A percentile compares a stretch with the other conserved stretches of the same genome.
These are phyloP conservation scores for Aphaenogaster floridana DNA, from an alignment of 1,140 invertebrate species.

Conservation along the genomic window DNA sequence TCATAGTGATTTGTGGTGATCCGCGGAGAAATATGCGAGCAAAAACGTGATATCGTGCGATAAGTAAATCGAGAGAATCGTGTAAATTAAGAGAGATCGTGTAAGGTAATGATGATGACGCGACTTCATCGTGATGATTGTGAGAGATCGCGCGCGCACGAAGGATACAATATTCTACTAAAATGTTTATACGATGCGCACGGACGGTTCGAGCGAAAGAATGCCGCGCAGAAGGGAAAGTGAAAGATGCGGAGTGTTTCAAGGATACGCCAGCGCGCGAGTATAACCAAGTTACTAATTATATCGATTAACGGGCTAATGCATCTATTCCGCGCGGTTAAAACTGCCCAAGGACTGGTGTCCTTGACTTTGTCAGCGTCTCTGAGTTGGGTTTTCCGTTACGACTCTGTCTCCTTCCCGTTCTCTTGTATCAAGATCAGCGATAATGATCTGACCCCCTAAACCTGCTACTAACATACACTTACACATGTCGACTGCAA, in stretches of 20 bases:
- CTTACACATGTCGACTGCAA: neutral
- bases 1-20: slow-evolving; percentile 30
- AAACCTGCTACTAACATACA: neutral
- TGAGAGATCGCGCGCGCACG: slow-evolving; percentile 42
- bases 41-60: slow-evolving; percentile 36
- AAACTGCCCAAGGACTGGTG: slow-evolving; percentile 51
- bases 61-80: slow-evolving; percentile 53
- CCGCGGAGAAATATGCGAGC: neutral
- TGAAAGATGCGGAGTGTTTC: slow-evolving; percentile 60
- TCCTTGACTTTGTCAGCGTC: slow-evolving; percentile 56
- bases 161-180: slow-evolving; percentile 55
- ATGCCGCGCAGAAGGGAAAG: slow-evolving; percentile 58
- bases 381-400: slow-evolving; percentile 1
- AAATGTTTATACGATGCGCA: slow-evolving; percentile 55
- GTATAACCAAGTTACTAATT: slow-evolving; percentile 54
- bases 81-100: slow-evolving; percentile 56
- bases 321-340: slow-evolving; percentile 44
- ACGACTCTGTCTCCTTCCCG: slow-evolving; percentile 4
- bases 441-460: slow-evolving; percentile 12
- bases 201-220: slow-evolving; percentile 48
- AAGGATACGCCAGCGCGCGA: slow-evolving; percentile 47
- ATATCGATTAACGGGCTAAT: slow-evolving; percentile 63
- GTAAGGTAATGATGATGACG: slow-evolving; percentile 56
- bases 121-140: slow-evolving; percentile 43
- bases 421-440: slow-evolving; percentile 20